Conservation (phyloP, 2,888 invertebrate species). For the Slavum lentiscoides region DNA sequence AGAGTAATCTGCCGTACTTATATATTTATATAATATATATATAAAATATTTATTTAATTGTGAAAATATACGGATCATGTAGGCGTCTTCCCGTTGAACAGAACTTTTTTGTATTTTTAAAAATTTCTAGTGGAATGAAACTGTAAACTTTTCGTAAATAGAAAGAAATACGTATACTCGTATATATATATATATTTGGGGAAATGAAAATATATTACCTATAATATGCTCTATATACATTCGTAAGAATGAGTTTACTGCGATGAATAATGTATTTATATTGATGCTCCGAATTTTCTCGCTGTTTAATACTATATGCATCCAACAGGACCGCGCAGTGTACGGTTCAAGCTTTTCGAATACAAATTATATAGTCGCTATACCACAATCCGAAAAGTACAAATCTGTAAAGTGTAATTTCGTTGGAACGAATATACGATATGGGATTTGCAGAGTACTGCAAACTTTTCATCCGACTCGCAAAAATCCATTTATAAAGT, state of each 20-base stretch:
- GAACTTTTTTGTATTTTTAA: too few species aligned
- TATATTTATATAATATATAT: too few species aligned
- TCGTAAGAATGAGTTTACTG: neutral
- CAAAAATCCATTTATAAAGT: too few species aligned
- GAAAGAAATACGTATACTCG: neutral
- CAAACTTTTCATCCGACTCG: too few species aligned
- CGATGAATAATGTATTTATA: constrained; percentile 7
- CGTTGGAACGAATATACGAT: neutral
- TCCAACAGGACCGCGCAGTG: neutral
- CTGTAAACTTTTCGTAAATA: neutral
- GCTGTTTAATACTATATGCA: too few species aligned
- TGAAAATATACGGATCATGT: too few species aligned
- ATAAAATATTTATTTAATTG: too few species aligned
- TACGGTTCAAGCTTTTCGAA: neutral
- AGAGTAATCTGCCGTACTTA: too few species aligned
- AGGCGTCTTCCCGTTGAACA: too few species aligned
- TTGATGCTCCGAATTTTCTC: neutral
- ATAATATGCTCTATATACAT: neutral
- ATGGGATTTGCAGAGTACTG: too few species aligned
- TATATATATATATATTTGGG: too few species aligned
- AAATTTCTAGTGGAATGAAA: too few species aligned
- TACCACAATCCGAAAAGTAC: neutral
- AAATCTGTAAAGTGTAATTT: neutral
- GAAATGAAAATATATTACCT: neutral
- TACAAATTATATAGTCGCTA: neutral